phyloP scores from a whole-genome alignment of 2,113 vertebrate species.

The Nicator chloris region DNA sequence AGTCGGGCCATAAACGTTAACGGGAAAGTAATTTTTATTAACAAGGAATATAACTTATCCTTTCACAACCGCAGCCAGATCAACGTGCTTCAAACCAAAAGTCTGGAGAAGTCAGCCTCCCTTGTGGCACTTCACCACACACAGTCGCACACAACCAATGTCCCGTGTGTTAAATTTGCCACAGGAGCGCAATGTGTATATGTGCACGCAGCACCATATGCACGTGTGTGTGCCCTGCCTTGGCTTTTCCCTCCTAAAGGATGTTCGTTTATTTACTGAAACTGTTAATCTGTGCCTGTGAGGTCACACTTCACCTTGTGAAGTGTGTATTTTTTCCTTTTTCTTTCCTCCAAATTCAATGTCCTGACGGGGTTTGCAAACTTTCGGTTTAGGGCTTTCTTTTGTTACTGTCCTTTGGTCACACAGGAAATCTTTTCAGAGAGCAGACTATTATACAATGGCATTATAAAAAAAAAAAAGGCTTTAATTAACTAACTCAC shows the following conservation, averaged over 20 bases:
- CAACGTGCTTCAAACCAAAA: neutral
- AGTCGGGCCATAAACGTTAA: neutral
- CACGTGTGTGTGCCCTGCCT: neutral
- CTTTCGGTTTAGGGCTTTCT: conserved; percentile 38
- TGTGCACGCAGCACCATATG: neutral
- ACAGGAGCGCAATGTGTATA: neutral
- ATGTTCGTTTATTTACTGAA: neutral
- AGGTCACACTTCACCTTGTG: conserved; percentile 31
- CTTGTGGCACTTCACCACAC: neutral
- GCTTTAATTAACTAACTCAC: conserved; percentile 64
- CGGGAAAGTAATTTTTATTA: conserved; percentile 24
- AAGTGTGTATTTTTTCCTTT: neutral
- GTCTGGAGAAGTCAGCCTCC: neutral
- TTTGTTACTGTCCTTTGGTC: conserved; percentile 47
- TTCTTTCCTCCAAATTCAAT: neutral
- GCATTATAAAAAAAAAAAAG: conserved; percentile 54
- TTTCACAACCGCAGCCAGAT: neutral
- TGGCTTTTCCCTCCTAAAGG: neutral
- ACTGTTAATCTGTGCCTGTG: conserved; percentile 4
- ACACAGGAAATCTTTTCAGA: conserved; percentile 42
- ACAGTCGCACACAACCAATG: neutral
- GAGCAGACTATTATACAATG: neutral
- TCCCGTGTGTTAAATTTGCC: conserved; percentile 19
- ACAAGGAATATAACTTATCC: conserved; percentile 10
- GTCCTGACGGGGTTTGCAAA: conserved; percentile 39